Base-by-base conservation (phyloP, 1,140 invertebrate species). In the Streblospio benedicti region DNA sequence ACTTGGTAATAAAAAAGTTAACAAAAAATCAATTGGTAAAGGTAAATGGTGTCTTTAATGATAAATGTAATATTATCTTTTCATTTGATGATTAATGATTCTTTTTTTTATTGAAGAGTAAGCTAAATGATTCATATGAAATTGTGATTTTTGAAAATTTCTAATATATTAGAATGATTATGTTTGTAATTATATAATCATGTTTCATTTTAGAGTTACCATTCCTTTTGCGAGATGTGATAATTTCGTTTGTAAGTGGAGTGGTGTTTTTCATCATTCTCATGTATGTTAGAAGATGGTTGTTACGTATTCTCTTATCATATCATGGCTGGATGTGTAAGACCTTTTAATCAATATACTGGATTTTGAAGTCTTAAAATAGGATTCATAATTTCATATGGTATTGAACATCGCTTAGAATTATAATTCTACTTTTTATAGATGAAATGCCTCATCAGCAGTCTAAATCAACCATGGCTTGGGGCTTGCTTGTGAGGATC, bases 251-350 rank as follows among this genome's bases (percentile, higher is more conserved):
- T 54, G 59, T 70, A 12, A 60, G 76, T 45, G 74, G 72, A 9
- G 53, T 79, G 12, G 54, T 67, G 5, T 78, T 76, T 60, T 78
- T 79, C 58, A 57, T 76, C 9, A 43, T 69, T 41, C 53, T 79
- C 6, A 76, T 77, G 74, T 73, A 72, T 59, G 60, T 76, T 51
- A 68, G 77, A 20, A 72, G 77, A 51, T 75, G 75, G 58, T 49
- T 73, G 20, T 63, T 79, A 14, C 59, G 76, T 53, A 67, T 72
- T 27, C 67, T 79, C 12, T 63, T 79, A 16, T 69, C 76, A 0
- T 79, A 79, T 62, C 64, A 71, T 33, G 76, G 77, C 27, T 78
- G 76, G 76, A 72, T 78, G 68, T 76, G 76, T 78, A 71, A 79
- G 76, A 23, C 9, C 9, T 12, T 70, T 35, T 54, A 41, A 5